Base-by-base conservation (phyloP, 2,113 vertebrate genomes). In the Procavia capensis region DNA sequence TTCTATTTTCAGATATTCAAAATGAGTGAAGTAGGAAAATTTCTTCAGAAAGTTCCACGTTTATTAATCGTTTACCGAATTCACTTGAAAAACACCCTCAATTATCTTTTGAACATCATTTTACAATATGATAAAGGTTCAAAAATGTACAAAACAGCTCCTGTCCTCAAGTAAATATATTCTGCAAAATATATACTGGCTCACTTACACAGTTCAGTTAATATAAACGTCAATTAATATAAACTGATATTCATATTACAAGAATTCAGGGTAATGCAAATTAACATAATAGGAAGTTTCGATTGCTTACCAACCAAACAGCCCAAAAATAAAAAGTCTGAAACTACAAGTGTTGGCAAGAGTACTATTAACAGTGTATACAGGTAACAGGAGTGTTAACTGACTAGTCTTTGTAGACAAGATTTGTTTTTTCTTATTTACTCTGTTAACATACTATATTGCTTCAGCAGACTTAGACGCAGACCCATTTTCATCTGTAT, bases 1-100 rank as follows among this genome's bases (percentile, higher is more conserved):
- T 57, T 94, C 43, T 84, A 80, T 64, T 91, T 81, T 79, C 34
- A 96, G 31, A 59, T 20, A 57, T 88, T 88, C 68, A 87, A 91
- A 90, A 39, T 75, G 17, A 91, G 54, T 90, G 82, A 43, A 3
- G 82, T 91, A 43, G 83, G 6, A 68, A 68, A 36, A 94, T 86
- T 96, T 91, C 61, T 88, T 87, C n/a, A 36, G 47, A 83, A 83
- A 10, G 24, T 5, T 93, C 39, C 63, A 0, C 76, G 34, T 70
- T 76, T 90, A 87, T 34, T 85, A 86, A 86, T 76, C 41, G 70
- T 36, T 90, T 87, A 86, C 31, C 76, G 29, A 95, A 59, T 39
- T 66, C 39, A 64, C 63, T 90, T 19, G 64, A 39, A 24, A 88
- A 95, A 9, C 84, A 74, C 10, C 29, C 80, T 31, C 41, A 22